Percentiles rank a stretch among this genome's conserved stretches.
Evolutionary conservation across 2,888 invertebrate genomes (phyloP).

Genomic region (Drosophila falleni): DNA sequence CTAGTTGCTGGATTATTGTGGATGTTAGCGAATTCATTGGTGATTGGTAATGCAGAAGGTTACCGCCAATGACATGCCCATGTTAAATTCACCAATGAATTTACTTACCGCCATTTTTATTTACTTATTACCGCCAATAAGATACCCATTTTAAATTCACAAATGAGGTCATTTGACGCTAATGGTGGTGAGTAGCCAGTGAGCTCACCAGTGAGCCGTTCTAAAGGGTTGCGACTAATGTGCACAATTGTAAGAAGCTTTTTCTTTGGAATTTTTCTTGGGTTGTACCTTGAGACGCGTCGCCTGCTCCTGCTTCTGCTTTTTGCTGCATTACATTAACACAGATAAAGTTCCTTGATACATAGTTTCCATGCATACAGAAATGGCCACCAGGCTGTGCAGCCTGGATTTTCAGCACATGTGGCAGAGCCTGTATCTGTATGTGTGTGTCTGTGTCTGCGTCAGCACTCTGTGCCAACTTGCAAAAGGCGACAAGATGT

Average conservation of each 20-base stretch:
- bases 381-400: conserved; percentile 58
- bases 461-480: conserved; percentile 67
- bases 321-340: conserved; percentile 82
- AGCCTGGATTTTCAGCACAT: conserved; percentile 52
- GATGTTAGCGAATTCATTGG: no score
- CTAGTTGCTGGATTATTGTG: no score
- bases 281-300: conserved; percentile 50
- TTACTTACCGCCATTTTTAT: no score
- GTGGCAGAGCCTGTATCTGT: conserved; percentile 35
- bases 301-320: conserved; percentile 42
- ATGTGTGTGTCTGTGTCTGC: neutral
- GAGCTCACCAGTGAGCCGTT: no score
- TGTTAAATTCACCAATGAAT: no score
- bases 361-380: conserved; percentile 75
- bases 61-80: no score
- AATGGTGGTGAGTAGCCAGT: conserved; percentile 1
- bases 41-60: no score
- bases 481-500: conserved; percentile 78
- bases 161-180: no score
- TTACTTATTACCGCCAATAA: no score
- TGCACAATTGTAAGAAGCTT: conserved; percentile 69
- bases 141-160: no score
- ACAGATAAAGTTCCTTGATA: conserved; percentile 83
- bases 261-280: conserved; percentile 54
- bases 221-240: conserved; percentile 60